These are phyloP conservation scores for Acronicta alni DNA, from an alignment of 2,888 invertebrate genomes.

Conservation along the genomic window DNA sequence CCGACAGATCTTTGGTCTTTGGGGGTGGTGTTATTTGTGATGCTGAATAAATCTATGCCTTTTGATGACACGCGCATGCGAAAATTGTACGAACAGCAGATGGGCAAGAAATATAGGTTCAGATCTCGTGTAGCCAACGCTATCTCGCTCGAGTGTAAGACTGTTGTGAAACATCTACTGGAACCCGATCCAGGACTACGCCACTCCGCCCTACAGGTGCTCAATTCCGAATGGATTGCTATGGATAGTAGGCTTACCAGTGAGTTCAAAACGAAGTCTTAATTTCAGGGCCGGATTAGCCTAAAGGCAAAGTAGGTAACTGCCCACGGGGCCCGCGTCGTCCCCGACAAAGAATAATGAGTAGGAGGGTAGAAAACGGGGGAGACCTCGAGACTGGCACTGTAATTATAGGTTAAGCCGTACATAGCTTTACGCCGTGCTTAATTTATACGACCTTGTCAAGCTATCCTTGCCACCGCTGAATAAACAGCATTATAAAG, in stretches of 20 bases:
- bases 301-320: background rate
- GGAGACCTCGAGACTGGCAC: too few species aligned
- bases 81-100: constrained; percentile 91
- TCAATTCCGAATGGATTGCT: constrained; percentile 91
- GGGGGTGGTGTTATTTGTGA: constrained; percentile 94
- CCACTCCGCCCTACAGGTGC: constrained; percentile 88
- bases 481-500: too few species aligned
- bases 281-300: constrained; percentile 16
- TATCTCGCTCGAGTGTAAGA: constrained; percentile 90
- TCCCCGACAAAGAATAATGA: too few species aligned
- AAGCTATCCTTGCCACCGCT: too few species aligned
- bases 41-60: constrained; percentile 95
- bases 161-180: constrained; percentile 90
- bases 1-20: constrained; percentile 94
- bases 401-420: too few species aligned
- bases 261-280: constrained; percentile 62
- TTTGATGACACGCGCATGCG: constrained; percentile 94
- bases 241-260: constrained; percentile 91
- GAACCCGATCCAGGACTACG: constrained; percentile 92
- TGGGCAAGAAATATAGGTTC: constrained; percentile 90
- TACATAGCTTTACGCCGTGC: too few species aligned
- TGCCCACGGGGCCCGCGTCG: background rate
- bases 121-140: constrained; percentile 90
- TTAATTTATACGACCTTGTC: too few species aligned
- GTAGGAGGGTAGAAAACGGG: too few species aligned